These are phyloP conservation scores for Lasioglossum leucozonium DNA, from an alignment of 2,888 invertebrate species.

Conservation along the genomic window DNA sequence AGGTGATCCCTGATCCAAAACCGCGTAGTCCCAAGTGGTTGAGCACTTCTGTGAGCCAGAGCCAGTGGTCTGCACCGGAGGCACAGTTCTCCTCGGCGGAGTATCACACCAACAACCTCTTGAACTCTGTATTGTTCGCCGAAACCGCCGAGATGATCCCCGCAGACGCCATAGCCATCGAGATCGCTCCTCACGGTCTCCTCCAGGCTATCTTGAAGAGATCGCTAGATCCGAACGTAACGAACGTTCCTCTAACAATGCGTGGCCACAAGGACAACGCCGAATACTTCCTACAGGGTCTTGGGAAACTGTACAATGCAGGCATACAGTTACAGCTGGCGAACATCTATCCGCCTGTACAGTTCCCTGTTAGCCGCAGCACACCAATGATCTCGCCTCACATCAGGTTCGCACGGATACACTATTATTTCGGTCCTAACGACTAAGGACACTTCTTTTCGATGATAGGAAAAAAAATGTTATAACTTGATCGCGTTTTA, in stretches of 20 bases:
- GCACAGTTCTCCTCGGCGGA: conserved; percentile 91
- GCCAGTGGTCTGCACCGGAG: conserved; percentile 89
- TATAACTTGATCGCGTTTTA: neutral
- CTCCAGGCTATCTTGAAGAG: conserved; percentile 94
- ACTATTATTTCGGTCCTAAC: neutral
- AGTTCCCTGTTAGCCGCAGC: conserved; percentile 93
- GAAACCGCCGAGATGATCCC: conserved; percentile 93
- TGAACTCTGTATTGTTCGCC: conserved; percentile 90
- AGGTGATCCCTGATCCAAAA: conserved; percentile 89
- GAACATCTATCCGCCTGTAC: conserved; percentile 90
- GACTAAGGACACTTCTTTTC: neutral
- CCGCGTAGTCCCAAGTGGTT: conserved; percentile 92
- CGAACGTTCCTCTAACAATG: conserved; percentile 91
- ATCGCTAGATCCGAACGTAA: conserved; percentile 89
- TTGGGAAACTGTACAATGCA: conserved; percentile 90
- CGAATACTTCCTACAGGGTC: conserved; percentile 87
- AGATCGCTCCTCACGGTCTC: conserved; percentile 95
- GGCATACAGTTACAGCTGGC: conserved; percentile 91
- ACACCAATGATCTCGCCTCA: conserved; percentile 94
- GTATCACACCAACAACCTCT: conserved; percentile 94
- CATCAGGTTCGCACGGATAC: conserved; percentile 85
- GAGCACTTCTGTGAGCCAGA: conserved; percentile 92
- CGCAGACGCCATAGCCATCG: conserved; percentile 92
- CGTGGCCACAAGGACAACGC: conserved; percentile 88
- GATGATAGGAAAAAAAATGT: neutral